Conservation (phyloP, 2,888 invertebrate genomes). For the Drosophila mulleri region DNA sequence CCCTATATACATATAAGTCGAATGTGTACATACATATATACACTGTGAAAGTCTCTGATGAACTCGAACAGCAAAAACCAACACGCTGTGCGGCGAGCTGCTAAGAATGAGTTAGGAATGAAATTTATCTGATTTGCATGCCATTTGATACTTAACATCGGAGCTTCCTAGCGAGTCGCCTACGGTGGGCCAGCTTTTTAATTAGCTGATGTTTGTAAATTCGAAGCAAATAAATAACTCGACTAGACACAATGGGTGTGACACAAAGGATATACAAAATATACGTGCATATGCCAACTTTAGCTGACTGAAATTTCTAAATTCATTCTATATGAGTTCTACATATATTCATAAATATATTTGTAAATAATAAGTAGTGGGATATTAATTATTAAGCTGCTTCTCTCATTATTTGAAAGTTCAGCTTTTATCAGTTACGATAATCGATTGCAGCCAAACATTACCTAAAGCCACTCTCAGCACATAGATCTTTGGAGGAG, state of each 20-base stretch:
- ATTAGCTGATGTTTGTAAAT: conserved; percentile 36
- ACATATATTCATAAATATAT: too few relatives aligned
- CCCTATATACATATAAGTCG: not conserved
- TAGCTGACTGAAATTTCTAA: not conserved
- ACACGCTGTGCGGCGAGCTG: not conserved
- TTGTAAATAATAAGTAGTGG: too few relatives aligned
- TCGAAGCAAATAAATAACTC: not conserved
- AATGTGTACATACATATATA: not conserved
- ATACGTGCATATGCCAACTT: not conserved
- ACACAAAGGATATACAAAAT: not conserved
- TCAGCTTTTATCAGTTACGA: not conserved
- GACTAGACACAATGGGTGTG: conserved; percentile 5
- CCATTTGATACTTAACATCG: conserved; percentile 47
- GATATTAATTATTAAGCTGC: not conserved
- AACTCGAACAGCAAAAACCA: conserved; percentile 13
- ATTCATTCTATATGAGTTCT: too few relatives aligned
- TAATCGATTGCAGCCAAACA: not conserved
- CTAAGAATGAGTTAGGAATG: not conserved
- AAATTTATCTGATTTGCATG: conserved; percentile 60
- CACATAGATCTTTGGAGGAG: not conserved
- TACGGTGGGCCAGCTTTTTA: conserved; percentile 29
- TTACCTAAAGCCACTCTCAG: not conserved
- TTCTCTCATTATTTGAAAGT: not conserved
- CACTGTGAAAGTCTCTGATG: conserved; percentile 8
- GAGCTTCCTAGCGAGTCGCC: not conserved